Conservation (phyloP, 2,888 invertebrate species). For the Lochmaea crataegi region DNA sequence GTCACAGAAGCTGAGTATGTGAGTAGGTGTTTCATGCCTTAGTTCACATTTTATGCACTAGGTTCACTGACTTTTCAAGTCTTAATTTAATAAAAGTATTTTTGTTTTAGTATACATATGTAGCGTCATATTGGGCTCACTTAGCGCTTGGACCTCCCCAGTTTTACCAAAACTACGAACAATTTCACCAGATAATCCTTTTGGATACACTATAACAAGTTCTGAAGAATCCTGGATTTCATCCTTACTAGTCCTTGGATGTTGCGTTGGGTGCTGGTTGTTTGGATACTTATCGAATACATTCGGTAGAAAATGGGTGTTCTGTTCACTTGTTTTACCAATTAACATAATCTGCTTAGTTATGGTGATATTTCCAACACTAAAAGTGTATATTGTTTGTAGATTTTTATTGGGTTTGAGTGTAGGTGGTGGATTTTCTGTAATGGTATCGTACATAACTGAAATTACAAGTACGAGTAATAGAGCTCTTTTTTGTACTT, state of each 20-base stretch:
- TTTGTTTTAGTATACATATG: constrained; percentile 2
- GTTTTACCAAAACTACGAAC: constrained; percentile 41
- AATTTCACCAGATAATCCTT: constrained; percentile 10
- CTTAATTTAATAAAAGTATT: background rate
- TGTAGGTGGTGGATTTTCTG: constrained; percentile 77
- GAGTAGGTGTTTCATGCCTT: too few species aligned
- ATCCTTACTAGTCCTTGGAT: constrained; percentile 66
- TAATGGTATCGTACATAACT: constrained; percentile 86
- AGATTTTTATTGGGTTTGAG: constrained; percentile 73
- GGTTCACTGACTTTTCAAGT: too few species aligned
- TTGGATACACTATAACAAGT: constrained; percentile 7
- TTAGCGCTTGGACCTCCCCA: constrained; percentile 46
- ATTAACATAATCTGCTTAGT: constrained; percentile 78
- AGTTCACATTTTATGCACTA: too few species aligned
- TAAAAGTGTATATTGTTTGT: constrained; percentile 69
- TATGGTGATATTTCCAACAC: constrained; percentile 68
- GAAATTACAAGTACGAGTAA: constrained; percentile 85
- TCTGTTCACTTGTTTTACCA: constrained; percentile 73
- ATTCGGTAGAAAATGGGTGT: constrained; percentile 76
- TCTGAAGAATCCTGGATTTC: constrained; percentile 68
- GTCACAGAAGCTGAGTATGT: too few species aligned
- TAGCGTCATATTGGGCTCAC: background rate
- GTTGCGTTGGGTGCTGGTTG: constrained; percentile 73
- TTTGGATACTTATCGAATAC: constrained; percentile 75
- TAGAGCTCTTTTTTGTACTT: constrained; percentile 83